Evolutionary conservation across 2,797 vertebrate species (phyloP).

Genomic region (Glossophaga mutica): DNA sequence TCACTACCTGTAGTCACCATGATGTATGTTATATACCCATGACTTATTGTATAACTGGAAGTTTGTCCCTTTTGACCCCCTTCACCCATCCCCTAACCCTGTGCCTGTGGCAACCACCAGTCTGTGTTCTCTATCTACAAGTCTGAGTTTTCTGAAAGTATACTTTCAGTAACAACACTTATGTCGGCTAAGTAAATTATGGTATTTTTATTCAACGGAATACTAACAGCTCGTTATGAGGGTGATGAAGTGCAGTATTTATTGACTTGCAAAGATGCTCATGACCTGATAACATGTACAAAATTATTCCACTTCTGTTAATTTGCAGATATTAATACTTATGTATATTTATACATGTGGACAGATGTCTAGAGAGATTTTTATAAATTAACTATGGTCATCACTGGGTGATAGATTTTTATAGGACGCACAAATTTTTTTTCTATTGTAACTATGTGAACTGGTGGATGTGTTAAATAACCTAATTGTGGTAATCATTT

Average conservation of each 20-base stretch:
- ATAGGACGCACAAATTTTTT: neutral
- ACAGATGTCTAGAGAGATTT: neutral
- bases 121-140: neutral
- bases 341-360: neutral
- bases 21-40: neutral
- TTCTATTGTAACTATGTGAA: neutral
- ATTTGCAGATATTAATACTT: neutral
- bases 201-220: neutral
- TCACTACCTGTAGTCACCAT: neutral
- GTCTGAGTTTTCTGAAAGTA: neutral
- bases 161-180: constrained; percentile 13
- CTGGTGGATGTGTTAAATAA: neutral
- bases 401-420: neutral
- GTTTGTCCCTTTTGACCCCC: neutral
- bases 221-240: neutral
- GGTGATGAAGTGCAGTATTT: neutral
- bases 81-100: neutral
- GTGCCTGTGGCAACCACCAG: neutral
- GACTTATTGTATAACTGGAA: neutral
- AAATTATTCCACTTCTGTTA: constrained; percentile 16
- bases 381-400: constrained; percentile 23
- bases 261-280: neutral
- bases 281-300: neutral
- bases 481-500: neutral
- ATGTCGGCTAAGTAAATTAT: neutral